phyloP scores from a whole-genome alignment of 64 coral and sea anemone genomes.

The Acropora yongei region DNA sequence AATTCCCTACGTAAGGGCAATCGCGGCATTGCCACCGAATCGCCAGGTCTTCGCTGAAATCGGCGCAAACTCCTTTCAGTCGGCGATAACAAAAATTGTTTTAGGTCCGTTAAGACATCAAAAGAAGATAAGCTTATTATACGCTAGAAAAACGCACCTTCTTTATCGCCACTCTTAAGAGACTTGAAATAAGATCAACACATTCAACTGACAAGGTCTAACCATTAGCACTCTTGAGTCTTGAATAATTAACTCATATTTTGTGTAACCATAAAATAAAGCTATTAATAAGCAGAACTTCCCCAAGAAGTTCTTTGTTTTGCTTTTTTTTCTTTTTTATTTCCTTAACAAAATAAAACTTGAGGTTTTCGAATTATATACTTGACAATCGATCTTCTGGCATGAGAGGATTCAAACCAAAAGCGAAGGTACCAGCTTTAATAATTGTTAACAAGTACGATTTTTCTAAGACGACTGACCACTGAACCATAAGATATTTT shows the following conservation, averaged over 20 bases:
- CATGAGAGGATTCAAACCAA: background rate
- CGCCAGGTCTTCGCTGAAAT: background rate
- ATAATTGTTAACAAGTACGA: slow-evolving; percentile 37
- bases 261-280: background rate
- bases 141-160: no score
- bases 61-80: background rate
- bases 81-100: background rate
- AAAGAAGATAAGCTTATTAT: no score
- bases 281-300: background rate
- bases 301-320: background rate
- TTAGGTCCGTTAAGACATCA: no score
- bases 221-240: background rate
- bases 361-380: background rate
- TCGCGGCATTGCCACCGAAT: background rate
- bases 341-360: background rate
- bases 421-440: background rate
- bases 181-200: no score
- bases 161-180: no score
- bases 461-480: background rate
- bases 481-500: slow-evolving; percentile 26
- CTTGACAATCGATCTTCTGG: background rate
- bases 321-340: background rate
- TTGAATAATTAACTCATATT: background rate
- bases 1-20: background rate
- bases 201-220: background rate